Base-by-base conservation (phyloP, 1,140 invertebrate species). In the Tetramorium parvispinum region DNA sequence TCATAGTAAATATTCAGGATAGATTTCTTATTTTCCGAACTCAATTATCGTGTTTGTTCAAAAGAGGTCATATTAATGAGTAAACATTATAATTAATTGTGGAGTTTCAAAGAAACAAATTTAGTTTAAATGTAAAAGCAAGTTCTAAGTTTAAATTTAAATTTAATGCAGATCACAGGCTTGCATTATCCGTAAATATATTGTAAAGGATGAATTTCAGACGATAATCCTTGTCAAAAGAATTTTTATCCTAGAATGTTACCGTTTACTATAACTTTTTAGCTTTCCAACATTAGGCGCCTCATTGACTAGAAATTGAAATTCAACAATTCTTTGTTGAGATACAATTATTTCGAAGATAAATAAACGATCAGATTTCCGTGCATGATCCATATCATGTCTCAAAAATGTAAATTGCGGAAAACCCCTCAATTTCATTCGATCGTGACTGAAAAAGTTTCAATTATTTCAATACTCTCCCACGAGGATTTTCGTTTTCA, bases 301-400 rank as follows among this genome's bases (percentile, higher is more conserved):
- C 27, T 51, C 57, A 21, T 43, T 51, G 32, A 59, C 8, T 59
- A 24, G 27, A 46, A 68, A 59, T 83, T 46, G 53, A 59, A 82
- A 27, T 46, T 43, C 21, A n/a, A n/a, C n/a, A 40, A 55, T 59
- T 89, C 86, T 51, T 76, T 63, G 53, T 55, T 6, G 49, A 75
- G 53, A 51, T 82, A 83, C 89, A 81, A 27, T 51, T 11, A 21
- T 43, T 21, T 57, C 37, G 24, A 18, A 57, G 10, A 7, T 75
- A 82, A 32, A 32, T 43, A 57, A 55, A 24, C n/a, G 27, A 55
- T 55, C 10, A n/a, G 16, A 13, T 73, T 55, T 53, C 40, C 18
- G 2, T 11, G 16, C 32, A 32, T 1, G 5, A 68, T 11, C 1
- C 37, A 13, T 24, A 10, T 21, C 27, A 21, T 11, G 8, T 37